phyloP scores from a whole-genome alignment of 2,888 invertebrate genomes.

The Uloborus plumipes region DNA sequence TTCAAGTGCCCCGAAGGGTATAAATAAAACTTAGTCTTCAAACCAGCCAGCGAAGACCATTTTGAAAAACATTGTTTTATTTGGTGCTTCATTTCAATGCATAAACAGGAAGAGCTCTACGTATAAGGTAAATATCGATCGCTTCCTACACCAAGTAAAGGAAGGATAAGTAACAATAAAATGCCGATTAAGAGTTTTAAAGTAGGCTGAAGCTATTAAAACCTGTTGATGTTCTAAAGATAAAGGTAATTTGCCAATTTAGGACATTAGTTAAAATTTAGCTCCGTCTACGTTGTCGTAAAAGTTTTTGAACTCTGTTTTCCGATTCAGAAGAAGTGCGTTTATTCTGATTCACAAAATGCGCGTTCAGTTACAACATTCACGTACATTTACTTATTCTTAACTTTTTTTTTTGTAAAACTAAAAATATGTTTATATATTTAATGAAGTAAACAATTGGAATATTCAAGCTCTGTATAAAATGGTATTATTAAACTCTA shows the following conservation, averaged over 20 bases:
- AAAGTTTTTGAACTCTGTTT: no score
- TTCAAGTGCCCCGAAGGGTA: conserved; percentile 53
- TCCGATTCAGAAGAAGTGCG: no score
- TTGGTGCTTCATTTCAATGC: conserved; percentile 56
- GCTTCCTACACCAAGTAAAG: neutral
- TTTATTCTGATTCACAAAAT: no score
- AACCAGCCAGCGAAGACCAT: conserved; percentile 19
- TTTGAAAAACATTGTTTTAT: conserved; percentile 22
- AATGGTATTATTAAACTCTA: no score
- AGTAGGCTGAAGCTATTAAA: neutral
- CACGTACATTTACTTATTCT: no score
- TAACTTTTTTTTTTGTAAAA: no score
- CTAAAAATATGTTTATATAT: no score
- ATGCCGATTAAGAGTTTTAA: neutral
- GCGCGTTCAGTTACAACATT: no score
- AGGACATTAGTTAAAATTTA: no score
- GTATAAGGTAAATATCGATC: neutral
- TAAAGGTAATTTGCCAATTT: neutral
- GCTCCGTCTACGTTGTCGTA: no score
- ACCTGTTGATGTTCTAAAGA: neutral
- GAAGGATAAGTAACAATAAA: conserved; percentile 8
- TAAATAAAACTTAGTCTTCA: conserved; percentile 36
- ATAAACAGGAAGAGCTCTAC: conserved; percentile 29
- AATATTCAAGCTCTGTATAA: no score
- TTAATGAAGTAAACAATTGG: no score